These are phyloP conservation scores for Oikopleura albicans DNA, from an alignment of 23 tunicate species.

Conservation along the genomic window DNA sequence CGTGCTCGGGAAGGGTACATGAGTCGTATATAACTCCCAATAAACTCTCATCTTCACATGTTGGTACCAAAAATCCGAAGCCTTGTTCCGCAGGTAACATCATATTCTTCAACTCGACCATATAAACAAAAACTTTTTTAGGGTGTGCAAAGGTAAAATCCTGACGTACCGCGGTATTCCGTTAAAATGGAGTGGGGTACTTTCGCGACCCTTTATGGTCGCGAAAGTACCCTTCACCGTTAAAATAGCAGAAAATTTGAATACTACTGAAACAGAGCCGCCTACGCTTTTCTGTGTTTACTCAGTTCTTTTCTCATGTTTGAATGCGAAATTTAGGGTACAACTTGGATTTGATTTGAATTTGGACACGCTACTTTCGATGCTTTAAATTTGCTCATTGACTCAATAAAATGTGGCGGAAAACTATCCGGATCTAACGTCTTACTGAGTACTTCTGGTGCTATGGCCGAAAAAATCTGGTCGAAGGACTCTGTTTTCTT, in stretches of 20 bases:
- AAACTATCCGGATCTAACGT: neutral
- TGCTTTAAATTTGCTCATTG: neutral
- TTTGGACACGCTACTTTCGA: no score
- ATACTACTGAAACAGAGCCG: no score
- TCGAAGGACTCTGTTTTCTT: neutral
- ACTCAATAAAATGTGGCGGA: neutral
- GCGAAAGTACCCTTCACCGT: no score
- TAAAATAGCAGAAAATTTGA: no score
- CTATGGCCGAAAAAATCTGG: neutral
- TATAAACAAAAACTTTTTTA: neutral
- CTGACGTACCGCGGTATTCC: no score
- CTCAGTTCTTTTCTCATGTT: no score
- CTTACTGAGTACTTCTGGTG: neutral
- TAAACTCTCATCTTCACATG: neutral
- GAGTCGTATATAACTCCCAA: constrained; percentile 2
- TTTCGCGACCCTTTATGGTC: no score
- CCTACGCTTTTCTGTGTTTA: no score
- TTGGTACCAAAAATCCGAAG: neutral
- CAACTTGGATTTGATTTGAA: no score
- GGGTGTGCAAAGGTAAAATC: no score
- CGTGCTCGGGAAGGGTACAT: neutral
- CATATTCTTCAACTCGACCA: constrained; percentile 2
- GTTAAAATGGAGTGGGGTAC: no score
- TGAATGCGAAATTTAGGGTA: no score
- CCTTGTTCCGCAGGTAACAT: neutral